Evolutionary conservation across 2,888 invertebrate genomes (phyloP).

Genomic region (Ryuthela nishihirai): DNA sequence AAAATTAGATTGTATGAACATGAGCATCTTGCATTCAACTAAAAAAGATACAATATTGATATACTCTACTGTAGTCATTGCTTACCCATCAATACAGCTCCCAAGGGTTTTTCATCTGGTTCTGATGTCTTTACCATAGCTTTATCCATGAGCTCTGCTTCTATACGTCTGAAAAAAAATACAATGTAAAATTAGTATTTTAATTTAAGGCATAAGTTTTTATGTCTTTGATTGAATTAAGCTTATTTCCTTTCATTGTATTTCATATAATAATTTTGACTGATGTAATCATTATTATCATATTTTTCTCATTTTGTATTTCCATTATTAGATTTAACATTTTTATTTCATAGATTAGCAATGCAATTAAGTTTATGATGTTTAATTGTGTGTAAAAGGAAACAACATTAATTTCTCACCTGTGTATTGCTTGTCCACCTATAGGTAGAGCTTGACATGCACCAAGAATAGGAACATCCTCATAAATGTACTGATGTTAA

Average conservation of each 20-base stretch:
- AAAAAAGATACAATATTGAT: too few relatives aligned
- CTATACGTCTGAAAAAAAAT: constrained; percentile 23
- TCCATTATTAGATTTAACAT: too few relatives aligned
- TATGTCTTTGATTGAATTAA: constrained; percentile 32
- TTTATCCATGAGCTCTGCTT: constrained; percentile 36
- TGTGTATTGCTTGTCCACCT: constrained; percentile 62
- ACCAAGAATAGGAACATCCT: constrained; percentile 78
- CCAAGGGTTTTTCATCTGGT: constrained; percentile 11
- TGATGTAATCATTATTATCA: too few relatives aligned
- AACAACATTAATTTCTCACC: constrained; percentile 43
- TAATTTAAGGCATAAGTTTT: constrained; percentile 7
- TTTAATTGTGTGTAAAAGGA: background rate
- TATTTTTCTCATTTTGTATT: too few relatives aligned
- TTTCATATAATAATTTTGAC: background rate
- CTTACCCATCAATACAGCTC: constrained; percentile 29
- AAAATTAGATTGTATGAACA: too few relatives aligned
- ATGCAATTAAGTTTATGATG: too few relatives aligned
- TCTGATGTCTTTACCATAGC: constrained; percentile 24
- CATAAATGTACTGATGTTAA: constrained; percentile 58
- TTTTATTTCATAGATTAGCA: too few relatives aligned
- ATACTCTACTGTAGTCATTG: too few relatives aligned
- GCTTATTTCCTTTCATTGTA: background rate
- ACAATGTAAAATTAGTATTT: background rate
- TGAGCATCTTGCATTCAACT: too few relatives aligned
- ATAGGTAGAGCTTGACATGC: constrained; percentile 77